Conservation (phyloP, 2,888 invertebrate genomes). For the Dysmachus trigonus region DNA sequence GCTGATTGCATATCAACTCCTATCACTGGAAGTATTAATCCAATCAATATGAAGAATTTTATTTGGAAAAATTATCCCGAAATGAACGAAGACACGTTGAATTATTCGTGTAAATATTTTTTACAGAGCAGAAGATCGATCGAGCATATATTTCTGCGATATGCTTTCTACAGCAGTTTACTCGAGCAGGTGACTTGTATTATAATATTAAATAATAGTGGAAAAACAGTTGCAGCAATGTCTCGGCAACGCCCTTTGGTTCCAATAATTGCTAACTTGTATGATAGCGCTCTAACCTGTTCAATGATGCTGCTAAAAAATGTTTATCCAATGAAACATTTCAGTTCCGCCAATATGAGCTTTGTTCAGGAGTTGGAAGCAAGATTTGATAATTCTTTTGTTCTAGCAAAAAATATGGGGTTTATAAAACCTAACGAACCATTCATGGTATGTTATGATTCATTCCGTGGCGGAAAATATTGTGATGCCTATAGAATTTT, state of each 20-base stretch:
- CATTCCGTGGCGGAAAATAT: slow-evolving; percentile 17
- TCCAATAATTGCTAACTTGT: slow-evolving; percentile 43
- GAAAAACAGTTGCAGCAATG: slow-evolving; percentile 21
- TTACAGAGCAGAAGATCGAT: not conserved
- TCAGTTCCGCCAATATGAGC: not conserved
- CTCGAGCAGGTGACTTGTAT: slow-evolving; percentile 29
- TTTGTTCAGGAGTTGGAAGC: slow-evolving; percentile 39
- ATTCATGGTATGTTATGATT: slow-evolving; percentile 43
- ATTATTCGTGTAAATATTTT: slow-evolving; percentile 19
- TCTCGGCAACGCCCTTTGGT: slow-evolving; percentile 16
- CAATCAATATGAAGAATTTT: not conserved
- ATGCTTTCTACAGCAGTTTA: not conserved
- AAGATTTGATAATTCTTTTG: slow-evolving; percentile 10
- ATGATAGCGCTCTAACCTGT: not conserved
- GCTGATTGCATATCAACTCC: slow-evolving; percentile 43
- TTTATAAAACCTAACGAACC: slow-evolving; percentile 2
- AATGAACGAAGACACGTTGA: slow-evolving; percentile 43
- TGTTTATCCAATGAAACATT: slow-evolving; percentile 27
- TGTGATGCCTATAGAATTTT: slow-evolving; percentile 42
- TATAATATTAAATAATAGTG: slow-evolving; percentile 38
- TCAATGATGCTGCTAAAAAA: slow-evolving; percentile 33
- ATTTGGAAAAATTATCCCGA: slow-evolving; percentile 24
- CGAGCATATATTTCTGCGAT: slow-evolving; percentile 8
- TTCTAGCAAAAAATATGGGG: slow-evolving; percentile 9
- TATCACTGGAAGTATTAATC: not conserved